Evolutionary conservation across 2,113 vertebrate species (phyloP).

Genomic region (Eurystomus gularis): DNA sequence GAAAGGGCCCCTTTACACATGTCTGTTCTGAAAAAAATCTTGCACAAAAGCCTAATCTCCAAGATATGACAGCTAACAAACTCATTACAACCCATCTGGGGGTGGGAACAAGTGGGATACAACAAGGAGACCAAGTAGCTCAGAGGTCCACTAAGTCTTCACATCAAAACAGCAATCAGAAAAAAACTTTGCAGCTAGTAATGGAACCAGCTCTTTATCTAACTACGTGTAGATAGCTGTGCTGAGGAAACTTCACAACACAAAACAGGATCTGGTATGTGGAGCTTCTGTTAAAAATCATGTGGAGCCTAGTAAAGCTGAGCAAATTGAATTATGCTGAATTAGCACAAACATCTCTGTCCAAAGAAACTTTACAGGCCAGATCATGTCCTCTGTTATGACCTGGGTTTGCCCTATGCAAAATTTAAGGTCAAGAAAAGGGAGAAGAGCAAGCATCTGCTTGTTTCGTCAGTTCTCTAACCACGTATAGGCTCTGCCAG

Average conservation of each 20-base stretch:
- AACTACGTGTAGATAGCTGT: not conserved
- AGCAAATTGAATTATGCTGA: not conserved
- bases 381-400: not conserved
- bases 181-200: not conserved
- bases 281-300: not conserved
- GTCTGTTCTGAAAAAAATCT: conserved; percentile 7
- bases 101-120: not conserved
- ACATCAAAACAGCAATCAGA: not conserved
- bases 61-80: conserved; percentile 62
- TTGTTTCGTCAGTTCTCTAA: not conserved
- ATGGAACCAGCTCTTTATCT: not conserved
- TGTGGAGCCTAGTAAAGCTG: not conserved
- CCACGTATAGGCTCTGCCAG: fast-evolving
- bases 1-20: conserved; percentile 45
- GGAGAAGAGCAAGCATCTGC: not conserved
- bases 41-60: conserved; percentile 33
- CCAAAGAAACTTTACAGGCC: not conserved
- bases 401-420: not conserved
- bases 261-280: not conserved
- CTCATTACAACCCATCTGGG: not conserved
- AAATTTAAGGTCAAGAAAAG: not conserved
- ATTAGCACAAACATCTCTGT: not conserved
- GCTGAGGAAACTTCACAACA: not conserved
- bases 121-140: not conserved
- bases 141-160: not conserved